Base-by-base conservation (phyloP, 37 sponge, comb jelly and placozoan species). In the Geodia barretti region DNA sequence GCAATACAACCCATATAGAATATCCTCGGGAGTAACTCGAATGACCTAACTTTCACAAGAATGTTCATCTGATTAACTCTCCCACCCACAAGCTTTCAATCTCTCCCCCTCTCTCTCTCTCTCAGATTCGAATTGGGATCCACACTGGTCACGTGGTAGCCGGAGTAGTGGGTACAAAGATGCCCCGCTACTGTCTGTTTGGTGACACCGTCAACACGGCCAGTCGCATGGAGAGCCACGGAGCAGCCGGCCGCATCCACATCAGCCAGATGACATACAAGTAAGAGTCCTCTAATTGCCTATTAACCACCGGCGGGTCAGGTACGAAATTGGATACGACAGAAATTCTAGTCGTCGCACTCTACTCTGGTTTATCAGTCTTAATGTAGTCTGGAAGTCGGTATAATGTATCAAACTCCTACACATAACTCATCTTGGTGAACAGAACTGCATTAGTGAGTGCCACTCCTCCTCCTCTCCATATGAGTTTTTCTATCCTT, bases 161-260 rank as follows among this genome's bases (percentile, higher is more conserved):
- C 7, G 98, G 95, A 64, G 93, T 97, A 70, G 95, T 95, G 37
- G 98, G 98, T 3, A 61, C 41, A 64, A 92, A 84, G 77, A 97
- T 97, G 98, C 95, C 94, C 0, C 88, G 95, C 25, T 97, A 91
- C 77, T 97, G 98, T 68, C 74, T 97, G 63, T 95, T 97, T 84
- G 98, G 98, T 4, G 96, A 97, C 66, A 97, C 98, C 29, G 95
- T 97, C 79, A 95, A 97, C 79, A 88, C 85, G n/a, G 96, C 98
- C 21, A 80, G 74, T 29, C 62, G 92, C 26, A 97, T 97, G 98
- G 98, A 97, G 81, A 90, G 91, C 21, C 88, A 84, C 78, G 98
- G 98, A 19, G 58, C 60, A 39, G 41, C 88, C 14, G 88, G 81
- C 2, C 41, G 69, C 3, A 47, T 92, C 9, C 92, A 92, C 84